Base-by-base conservation (phyloP, 2,113 vertebrate species). In the Synchiropus splendidus region DNA sequence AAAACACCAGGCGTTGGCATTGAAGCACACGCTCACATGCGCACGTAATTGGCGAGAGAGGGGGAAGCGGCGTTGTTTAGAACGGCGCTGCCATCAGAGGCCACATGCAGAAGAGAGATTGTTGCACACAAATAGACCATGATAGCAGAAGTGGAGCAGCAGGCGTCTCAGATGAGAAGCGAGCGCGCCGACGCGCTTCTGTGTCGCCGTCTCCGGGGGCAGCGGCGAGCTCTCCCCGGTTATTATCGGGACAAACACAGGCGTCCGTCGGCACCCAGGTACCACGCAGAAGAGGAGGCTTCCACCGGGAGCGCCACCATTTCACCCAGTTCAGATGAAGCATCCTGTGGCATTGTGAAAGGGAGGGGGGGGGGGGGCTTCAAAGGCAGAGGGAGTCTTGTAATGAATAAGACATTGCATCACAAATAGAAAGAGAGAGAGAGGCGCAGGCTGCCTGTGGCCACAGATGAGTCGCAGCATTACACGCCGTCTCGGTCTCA, bases 41-140 rank as follows among this genome's bases (percentile, higher is more conserved):
- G 15, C 18, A 16, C 54, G 41, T 73, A 65, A 74, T 69, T 67
- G 51, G 56, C 58, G 53, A 55, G 69, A 64, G 54, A 75, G 54
- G 48, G 57, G 27, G 31, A 51, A 47, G 51, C 65, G 54, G 50
- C 64, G 70, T 76, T 76, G 70, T 82, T 81, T 79, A 68, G 78
- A 79, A 81, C 75, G 78, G 78, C 77, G 42, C 72, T 40, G 64
- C 63, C 78, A 60, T 79, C 70, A 73, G 65, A 67, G 70, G 36
- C 55, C 44, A 62, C 56, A 58, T 76, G 71, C 56, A 68, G 54
- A 45, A 65, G 76, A 31, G 61, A 73, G 70, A 74, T 74, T 66
- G 64, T 54, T 6, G 35, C 59, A 67, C 67, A 78, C 66, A 82
- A 82, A 80, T 72, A 77, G 76, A 69, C 69, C 71, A 70, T 81